Base-by-base conservation (phyloP, 2,113 vertebrate genomes). In the Elachura formosa region DNA sequence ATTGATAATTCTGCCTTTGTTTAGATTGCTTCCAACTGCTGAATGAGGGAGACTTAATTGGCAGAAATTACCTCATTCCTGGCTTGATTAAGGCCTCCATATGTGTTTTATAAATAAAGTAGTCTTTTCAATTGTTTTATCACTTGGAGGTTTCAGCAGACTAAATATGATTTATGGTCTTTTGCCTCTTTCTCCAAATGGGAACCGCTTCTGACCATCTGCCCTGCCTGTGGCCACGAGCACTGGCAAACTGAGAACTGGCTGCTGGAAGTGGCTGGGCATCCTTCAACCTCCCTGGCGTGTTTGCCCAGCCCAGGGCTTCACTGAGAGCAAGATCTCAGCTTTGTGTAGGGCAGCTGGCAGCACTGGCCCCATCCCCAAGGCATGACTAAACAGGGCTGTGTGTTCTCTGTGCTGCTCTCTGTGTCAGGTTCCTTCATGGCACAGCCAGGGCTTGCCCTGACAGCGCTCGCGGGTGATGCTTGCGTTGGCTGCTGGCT, bases 331-430 rank as follows among this genome's bases (percentile, higher is more conserved):
- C 63, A 88, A 89, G 40, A 36, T 96, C 68, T 94, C 96, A 89
- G 41, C 40, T 91, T 93, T 93, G 84, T 40, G 11, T 36, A 68
- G 55, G 61, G 75, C 69, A 54, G 82, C 91, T 97, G 97, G 96
- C 95, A 96, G 16, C 56, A 66, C 24, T 15, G 26, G 6, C 83
- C 77, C 94, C 86, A 94, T 88, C 87, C 81, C 54, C 11, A 54
- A 2, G 85, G 96, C 91, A 28, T 95, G 97, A 97, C 64, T 17
- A 34, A 96, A 75, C 97, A 97, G 92, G 76, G 91, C 95, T 93
- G 54, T 68, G 83, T 68, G 62, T 1, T 59, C 52, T 36, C 72
- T 9, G 55, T 20, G 81, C 92, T 93, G 95, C 90, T 94, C 85
- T 76, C 96, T 90, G 93, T 92, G 82, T 91, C 34, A 85, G 96